phyloP scores from a whole-genome alignment of 2,797 vertebrate genomes.

The Falco columbarius region DNA sequence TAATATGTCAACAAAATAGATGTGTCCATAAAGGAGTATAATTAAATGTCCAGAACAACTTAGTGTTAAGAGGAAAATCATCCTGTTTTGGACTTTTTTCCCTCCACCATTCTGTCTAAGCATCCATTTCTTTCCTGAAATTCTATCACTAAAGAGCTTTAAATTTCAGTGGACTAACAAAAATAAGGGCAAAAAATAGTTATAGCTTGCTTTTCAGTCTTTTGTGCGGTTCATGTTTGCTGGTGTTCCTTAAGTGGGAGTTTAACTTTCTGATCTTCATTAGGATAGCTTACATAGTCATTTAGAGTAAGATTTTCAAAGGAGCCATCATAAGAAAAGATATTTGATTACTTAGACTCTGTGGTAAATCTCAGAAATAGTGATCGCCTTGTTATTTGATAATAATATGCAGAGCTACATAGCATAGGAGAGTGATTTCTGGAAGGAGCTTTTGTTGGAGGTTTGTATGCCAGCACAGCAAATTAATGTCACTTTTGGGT shows the following conservation, averaged over 20 bases:
- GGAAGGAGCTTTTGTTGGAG: not conserved
- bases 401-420: not conserved
- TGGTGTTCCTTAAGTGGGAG: not conserved
- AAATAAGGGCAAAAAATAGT: not conserved
- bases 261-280: not conserved
- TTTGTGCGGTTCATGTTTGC: not conserved
- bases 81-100: not conserved
- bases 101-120: not conserved
- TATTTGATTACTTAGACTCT: not conserved
- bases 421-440: not conserved
- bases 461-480: not conserved
- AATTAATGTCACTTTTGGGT: not conserved
- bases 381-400: not conserved
- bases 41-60: not conserved
- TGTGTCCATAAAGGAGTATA: not conserved
- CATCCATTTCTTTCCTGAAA: not conserved
- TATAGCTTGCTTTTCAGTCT: not conserved
- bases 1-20: not conserved
- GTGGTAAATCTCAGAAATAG: not conserved
- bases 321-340: not conserved
- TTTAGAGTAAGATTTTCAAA: not conserved
- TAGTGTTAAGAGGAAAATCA: not conserved
- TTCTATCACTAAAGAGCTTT: not conserved
- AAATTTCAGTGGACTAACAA: not conserved
- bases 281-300: not conserved